A percentile compares a stretch with the other conserved stretches of the same genome.
Conservation (phyloP, 2,888 invertebrate genomes). For the Caenorhabditis sp. region DNA sequence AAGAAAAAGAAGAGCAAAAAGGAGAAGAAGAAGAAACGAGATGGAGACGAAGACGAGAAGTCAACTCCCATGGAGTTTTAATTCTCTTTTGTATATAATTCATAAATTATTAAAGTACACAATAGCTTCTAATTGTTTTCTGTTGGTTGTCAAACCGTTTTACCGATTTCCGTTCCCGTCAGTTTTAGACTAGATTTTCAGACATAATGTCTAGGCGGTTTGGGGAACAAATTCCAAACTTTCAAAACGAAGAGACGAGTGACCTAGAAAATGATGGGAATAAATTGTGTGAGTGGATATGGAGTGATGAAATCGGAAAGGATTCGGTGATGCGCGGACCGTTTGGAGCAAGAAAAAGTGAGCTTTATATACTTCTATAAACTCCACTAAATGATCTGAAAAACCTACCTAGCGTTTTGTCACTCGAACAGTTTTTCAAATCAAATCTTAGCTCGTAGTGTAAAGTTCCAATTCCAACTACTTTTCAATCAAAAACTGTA, state of each 20-base stretch:
- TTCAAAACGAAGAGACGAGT: constrained; percentile 2
- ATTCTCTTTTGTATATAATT: constrained; percentile 32
- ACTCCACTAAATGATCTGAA: no score
- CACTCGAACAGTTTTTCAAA: no score
- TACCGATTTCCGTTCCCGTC: not conserved
- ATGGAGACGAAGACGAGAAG: not conserved
- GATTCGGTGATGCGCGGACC: constrained; percentile 38
- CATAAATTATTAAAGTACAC: not conserved
- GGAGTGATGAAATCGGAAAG: constrained; percentile 44
- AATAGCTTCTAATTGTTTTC: not conserved
- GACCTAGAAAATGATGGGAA: not conserved
- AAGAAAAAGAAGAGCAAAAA: constrained; percentile 55
- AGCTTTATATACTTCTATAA: not conserved
- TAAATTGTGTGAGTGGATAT: constrained; percentile 41
- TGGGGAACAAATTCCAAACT: constrained; percentile 47
- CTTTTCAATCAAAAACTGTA: no score
- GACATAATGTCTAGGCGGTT: constrained; percentile 48
- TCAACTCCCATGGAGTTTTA: constrained; percentile 29
- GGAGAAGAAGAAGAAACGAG: constrained; percentile 37
- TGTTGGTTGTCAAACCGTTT: not conserved
- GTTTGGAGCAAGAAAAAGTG: constrained; percentile 43
- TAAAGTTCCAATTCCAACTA: no score
- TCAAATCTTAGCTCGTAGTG: no score
- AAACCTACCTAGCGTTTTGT: no score
- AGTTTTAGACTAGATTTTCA: not conserved